Evolutionary conservation across 2,888 invertebrate species (phyloP).

Genomic region (Oscheius myriophilus): DNA sequence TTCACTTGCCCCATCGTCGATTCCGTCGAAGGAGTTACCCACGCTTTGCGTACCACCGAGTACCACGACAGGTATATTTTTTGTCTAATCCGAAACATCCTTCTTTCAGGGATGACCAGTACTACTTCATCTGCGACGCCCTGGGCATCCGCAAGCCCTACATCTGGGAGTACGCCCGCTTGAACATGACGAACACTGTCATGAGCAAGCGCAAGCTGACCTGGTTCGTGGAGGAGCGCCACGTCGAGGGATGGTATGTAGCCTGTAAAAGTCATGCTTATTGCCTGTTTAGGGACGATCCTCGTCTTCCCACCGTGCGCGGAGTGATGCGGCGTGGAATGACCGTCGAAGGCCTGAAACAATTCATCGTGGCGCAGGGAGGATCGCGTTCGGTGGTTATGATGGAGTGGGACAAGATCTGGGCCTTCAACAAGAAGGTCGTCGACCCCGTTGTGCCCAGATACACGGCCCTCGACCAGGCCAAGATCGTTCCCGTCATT

Average conservation of each 20-base stretch:
- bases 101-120: constrained; percentile 83
- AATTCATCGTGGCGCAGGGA: constrained; percentile 95
- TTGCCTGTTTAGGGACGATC: constrained; percentile 26
- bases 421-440: constrained; percentile 98
- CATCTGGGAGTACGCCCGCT: constrained; percentile 91
- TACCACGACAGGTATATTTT: constrained; percentile 84
- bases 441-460: constrained; percentile 92
- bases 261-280: not conserved
- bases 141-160: constrained; percentile 86
- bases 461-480: constrained; percentile 54
- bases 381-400: constrained; percentile 95
- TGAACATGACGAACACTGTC: constrained; percentile 98
- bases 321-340: constrained; percentile 94
- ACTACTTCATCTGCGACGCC: constrained; percentile 89
- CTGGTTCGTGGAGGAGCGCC: constrained; percentile 93
- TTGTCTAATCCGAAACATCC: not conserved
- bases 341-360: constrained; percentile 94
- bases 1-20: constrained; percentile 99
- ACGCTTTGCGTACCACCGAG: constrained; percentile 95
- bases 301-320: constrained; percentile 87
- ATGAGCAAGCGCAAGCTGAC: constrained; percentile 95
- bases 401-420: constrained; percentile 99
- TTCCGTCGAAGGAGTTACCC: constrained; percentile 94
- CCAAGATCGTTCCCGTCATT: constrained; percentile 76
- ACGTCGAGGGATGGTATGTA: constrained; percentile 90